Evolutionary conservation across 2,888 invertebrate genomes (phyloP), one percentile per base, ranked within the genome.

Genomic region (Cacoxenus indagator): DNA sequence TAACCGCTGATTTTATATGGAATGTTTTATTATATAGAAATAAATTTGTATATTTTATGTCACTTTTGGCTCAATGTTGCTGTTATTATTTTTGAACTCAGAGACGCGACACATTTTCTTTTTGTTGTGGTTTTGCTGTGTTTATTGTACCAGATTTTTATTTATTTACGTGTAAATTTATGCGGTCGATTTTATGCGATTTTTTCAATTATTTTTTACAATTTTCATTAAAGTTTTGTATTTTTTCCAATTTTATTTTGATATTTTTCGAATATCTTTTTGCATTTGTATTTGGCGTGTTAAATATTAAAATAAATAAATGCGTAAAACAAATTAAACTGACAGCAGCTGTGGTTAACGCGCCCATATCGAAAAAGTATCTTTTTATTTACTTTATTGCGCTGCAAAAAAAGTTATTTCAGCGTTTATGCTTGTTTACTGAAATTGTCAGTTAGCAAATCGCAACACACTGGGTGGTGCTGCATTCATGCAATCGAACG

Each of bases 151-250:
- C n/a, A n/a, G n/a, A n/a, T n/a, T 55, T 55, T 55, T 26, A 55
- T 55, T 55, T 55, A 26, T 55, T 55, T 55, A 55, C 24, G 55
- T 55, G 55, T 55, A 55, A 55, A 55, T 55, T 55, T 26, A 14
- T 55, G 55, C 27, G 55, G 55, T 55, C 55, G 55, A 55, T 55
- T 55, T 55, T 14, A 2, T 8, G 14, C 2, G 14, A 8, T 6
- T n/a, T 48, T 48, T 6, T 48, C 19, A 17, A 17, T 48, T n/a
- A 17, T 22, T 8, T 48, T 48, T 14, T 48, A 14, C 0, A 14
- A 5, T 46, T 46, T 46, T n/a, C n/a, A n/a, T n/a, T n/a, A n/a
- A n/a, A n/a, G 55, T 51, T 14, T 5, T 8, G 14, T 2, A 37
- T 14, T 6, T n/a, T 48, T 48, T 6, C 19, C 19, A 17, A 17